phyloP scores from a whole-genome alignment of 2,113 vertebrate species.

The Arizona elegans region DNA sequence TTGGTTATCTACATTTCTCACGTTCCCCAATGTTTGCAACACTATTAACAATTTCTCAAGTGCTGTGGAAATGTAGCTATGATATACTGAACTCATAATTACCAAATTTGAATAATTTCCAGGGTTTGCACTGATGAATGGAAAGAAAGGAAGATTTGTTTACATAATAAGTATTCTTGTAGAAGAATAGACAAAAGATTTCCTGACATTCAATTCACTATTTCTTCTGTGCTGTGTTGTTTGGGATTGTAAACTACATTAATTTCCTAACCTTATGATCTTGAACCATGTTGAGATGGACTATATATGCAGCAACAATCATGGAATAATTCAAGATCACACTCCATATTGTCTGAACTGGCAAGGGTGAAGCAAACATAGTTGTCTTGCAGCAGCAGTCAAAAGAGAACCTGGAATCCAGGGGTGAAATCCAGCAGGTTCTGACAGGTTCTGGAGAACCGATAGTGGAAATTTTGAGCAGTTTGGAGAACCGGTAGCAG shows the following conservation, averaged over 20 bases:
- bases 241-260: background rate
- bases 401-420: background rate
- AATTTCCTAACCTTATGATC: background rate
- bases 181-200: background rate
- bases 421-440: too few relatives aligned
- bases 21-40: background rate
- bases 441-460: too few relatives aligned
- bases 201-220: background rate
- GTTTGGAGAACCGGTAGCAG: too few relatives aligned
- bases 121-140: background rate
- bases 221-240: background rate
- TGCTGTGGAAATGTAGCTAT: background rate
- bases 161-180: background rate
- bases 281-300: background rate
- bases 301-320: background rate
- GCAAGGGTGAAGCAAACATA: background rate
- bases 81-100: background rate
- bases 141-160: background rate
- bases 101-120: background rate
- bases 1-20: background rate
- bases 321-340: background rate
- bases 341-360: background rate
- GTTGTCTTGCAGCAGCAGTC: background rate
- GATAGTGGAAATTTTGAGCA: too few relatives aligned
- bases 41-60: background rate